Evolutionary conservation across 2,113 vertebrate genomes (phyloP).

Genomic region (Sylvietta virens): DNA sequence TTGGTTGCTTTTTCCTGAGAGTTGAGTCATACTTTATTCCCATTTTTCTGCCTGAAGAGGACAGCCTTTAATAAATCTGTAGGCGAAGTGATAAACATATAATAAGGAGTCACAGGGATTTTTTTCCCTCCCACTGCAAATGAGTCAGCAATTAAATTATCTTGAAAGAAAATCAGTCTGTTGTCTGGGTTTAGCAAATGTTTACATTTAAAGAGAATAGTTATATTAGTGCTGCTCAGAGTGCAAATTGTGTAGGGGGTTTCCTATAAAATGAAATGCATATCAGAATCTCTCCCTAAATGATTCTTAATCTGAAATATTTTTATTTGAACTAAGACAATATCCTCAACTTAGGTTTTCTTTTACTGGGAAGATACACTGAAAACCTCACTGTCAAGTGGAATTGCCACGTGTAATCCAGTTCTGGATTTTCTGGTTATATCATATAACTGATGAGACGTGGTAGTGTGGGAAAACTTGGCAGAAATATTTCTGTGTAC

Average conservation of each 20-base stretch:
- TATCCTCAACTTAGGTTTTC: background rate
- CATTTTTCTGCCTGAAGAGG: background rate
- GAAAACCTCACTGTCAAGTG: background rate
- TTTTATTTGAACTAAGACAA: background rate
- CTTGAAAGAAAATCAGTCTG: background rate
- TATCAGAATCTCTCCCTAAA: background rate
- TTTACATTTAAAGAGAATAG: background rate
- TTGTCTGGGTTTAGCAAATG: background rate
- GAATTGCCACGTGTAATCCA: background rate
- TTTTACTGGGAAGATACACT: background rate
- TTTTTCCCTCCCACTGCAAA: background rate
- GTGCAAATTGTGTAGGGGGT: background rate
- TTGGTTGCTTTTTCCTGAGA: background rate
- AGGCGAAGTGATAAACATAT: background rate
- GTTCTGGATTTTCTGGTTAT: background rate
- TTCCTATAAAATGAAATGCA: background rate
- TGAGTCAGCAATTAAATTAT: conserved; percentile 45
- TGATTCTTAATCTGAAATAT: background rate
- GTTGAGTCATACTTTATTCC: conserved; percentile 14
- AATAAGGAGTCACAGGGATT: background rate
- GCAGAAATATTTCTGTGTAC: background rate
- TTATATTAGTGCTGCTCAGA: background rate
- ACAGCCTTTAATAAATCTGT: conserved; percentile 21
- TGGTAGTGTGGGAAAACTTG: background rate
- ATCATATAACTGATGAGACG: background rate